These are phyloP conservation scores for Neoascia interrupta DNA, from an alignment of 2,888 invertebrate genomes.

Conservation along the genomic window DNA sequence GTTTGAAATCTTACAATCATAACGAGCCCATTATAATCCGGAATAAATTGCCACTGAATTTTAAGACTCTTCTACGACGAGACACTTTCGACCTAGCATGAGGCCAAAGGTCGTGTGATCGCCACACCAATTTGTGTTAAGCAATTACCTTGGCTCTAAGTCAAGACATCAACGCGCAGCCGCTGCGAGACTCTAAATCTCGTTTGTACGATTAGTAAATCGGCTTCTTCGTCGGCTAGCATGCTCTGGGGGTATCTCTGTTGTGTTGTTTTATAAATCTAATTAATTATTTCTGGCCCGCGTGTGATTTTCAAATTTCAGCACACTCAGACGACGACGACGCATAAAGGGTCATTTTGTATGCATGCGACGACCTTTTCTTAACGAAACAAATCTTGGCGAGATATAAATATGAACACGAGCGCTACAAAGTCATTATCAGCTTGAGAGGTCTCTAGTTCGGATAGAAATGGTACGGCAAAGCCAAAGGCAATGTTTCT, in stretches of 20 bases:
- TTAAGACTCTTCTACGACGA: too few species aligned
- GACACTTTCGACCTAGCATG: constrained; percentile 4
- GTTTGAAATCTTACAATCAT: too few species aligned
- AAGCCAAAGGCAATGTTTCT: too few species aligned
- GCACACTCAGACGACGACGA: neutral
- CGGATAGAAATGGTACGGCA: constrained; percentile 23
- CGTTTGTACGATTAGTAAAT: constrained; percentile 12
- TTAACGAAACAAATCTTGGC: constrained; percentile 11
- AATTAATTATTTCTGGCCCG: constrained; percentile 46
- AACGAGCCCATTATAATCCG: too few species aligned
- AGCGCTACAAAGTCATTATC: constrained; percentile 46
- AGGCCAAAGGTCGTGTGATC: constrained; percentile 38
- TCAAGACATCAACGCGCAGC: neutral
- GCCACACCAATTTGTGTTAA: constrained; percentile 4
- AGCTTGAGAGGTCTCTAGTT: constrained; percentile 44
- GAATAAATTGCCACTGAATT: constrained; percentile 18
- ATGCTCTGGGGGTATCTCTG: constrained; percentile 15
- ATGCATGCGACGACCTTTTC: constrained; percentile 43
- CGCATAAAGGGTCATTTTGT: constrained; percentile 45
- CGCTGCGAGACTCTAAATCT: neutral
- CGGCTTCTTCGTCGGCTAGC: too few species aligned
- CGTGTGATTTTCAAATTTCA: constrained; percentile 13
- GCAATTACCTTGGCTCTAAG: constrained; percentile 34
- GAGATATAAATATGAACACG: constrained; percentile 62
- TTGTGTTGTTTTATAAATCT: constrained; percentile 19